Conservation (phyloP, 2,113 vertebrate species). For the Oncorhynchus keta region DNA sequence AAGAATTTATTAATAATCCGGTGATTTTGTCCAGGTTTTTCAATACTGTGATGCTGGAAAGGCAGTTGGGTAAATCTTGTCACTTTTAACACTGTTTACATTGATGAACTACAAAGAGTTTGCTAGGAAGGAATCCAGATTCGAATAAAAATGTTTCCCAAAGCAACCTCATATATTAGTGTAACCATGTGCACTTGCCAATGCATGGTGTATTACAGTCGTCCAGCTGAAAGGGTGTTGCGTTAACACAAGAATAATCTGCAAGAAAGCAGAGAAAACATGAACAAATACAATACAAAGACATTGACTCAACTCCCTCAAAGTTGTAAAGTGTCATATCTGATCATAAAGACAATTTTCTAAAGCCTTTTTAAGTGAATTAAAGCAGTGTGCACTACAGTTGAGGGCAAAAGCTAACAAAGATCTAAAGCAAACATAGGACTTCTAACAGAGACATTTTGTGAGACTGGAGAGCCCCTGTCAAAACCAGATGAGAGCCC, state of each 20-base stretch:
- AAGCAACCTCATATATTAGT: not conserved
- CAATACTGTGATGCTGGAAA: no score
- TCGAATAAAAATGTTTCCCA: no score
- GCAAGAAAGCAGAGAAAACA: not conserved
- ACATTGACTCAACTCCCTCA: not conserved
- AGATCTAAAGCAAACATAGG: not conserved
- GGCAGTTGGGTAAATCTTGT: no score
- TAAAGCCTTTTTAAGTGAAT: not conserved
- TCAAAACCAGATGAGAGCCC: conserved; percentile 52
- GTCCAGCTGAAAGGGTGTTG: not conserved
- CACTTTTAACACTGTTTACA: no score
- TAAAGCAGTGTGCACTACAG: not conserved
- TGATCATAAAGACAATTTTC: not conserved
- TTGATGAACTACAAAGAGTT: no score
- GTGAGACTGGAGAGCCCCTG: conserved; percentile 20
- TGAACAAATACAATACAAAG: not conserved
- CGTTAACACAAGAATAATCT: not conserved
- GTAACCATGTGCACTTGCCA: no score
- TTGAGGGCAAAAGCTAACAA: not conserved
- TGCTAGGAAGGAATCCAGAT: no score
- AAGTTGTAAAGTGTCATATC: not conserved
- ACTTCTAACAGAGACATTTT: no score
- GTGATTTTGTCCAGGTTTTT: no score
- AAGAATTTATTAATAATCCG: no score
- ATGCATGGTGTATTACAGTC: not conserved